Evolutionary conservation across 2,888 invertebrate species (phyloP).

Genomic region (Yponomeuta sedellus): DNA sequence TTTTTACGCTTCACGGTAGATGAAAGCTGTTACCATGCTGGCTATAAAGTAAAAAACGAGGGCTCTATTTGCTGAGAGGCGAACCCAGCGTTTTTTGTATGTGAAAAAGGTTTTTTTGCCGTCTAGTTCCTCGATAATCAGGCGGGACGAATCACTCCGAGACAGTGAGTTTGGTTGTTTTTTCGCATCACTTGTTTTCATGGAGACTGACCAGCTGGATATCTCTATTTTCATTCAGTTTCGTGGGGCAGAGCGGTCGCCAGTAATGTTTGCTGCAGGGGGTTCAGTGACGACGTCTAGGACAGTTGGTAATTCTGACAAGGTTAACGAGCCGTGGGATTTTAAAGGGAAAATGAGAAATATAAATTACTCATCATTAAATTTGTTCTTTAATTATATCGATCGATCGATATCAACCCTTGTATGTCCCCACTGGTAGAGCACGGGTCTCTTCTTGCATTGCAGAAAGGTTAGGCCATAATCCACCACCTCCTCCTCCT

Average conservation of each 20-base stretch:
- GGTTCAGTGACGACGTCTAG: neutral
- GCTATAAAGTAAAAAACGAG: too few relatives aligned
- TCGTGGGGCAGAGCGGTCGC: neutral
- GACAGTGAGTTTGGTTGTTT: slow-evolving; percentile 4
- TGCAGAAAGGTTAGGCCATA: too few relatives aligned
- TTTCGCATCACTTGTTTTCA: slow-evolving; percentile 6
- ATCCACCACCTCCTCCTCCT: too few relatives aligned
- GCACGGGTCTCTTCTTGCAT: too few relatives aligned
- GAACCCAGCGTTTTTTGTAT: neutral
- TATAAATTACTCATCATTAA: neutral
- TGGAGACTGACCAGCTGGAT: neutral
- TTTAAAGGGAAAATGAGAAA: neutral
- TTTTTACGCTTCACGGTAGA: too few relatives aligned
- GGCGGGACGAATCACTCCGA: slow-evolving; percentile 10
- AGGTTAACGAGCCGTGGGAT: slow-evolving; percentile 1
- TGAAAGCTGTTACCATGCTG: too few relatives aligned
- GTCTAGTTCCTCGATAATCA: slow-evolving; percentile 3
- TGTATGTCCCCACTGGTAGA: too few relatives aligned
- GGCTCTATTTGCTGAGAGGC: neutral
- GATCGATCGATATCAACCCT: too few relatives aligned
- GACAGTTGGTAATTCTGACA: neutral
- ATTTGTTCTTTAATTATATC: too few relatives aligned
- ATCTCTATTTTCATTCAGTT: neutral
- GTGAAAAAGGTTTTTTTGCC: neutral
- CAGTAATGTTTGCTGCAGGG: neutral